A percentile compares a stretch with the other conserved stretches of the same genome.
These are phyloP conservation scores for Halichoerus grypus DNA, from an alignment of 2,113 vertebrate genomes.

Conservation along the genomic window DNA sequence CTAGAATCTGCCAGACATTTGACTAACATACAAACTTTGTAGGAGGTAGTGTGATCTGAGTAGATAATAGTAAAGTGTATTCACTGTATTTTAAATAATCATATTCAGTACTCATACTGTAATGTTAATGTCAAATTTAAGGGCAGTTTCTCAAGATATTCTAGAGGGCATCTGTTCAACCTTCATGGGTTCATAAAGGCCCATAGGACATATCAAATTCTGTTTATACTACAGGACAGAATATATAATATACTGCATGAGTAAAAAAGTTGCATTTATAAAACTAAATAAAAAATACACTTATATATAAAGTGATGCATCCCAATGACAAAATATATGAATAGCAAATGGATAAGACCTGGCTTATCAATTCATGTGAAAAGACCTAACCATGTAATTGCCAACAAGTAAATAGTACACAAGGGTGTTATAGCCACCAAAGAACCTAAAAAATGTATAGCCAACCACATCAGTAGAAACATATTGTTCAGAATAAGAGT, in stretches of 20 bases:
- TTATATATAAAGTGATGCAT: neutral
- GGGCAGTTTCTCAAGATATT: neutral
- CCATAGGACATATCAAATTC: neutral
- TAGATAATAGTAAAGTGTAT: neutral
- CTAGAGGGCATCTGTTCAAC: neutral
- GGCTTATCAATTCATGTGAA: neutral
- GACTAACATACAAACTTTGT: neutral
- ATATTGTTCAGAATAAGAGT: neutral
- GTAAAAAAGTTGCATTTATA: neutral
- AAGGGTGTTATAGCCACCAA: neutral
- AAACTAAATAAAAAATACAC: neutral
- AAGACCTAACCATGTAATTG: neutral
- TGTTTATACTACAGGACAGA: neutral
- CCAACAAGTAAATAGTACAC: neutral
- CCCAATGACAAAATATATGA: neutral
- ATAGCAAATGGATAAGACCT: neutral
- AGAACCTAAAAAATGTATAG: neutral
- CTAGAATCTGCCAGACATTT: neutral
- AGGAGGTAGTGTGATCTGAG: neutral
- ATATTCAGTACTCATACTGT: neutral
- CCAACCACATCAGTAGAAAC: neutral
- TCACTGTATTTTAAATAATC: neutral
- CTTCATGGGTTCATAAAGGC: too few species aligned
- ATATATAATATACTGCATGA: neutral
- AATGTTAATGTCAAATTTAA: neutral